These are phyloP conservation scores for Calvadosia cruxmelitensis DNA, from an alignment of 30 jellyfish, hydroid and myxozoan species.

Conservation along the genomic window DNA sequence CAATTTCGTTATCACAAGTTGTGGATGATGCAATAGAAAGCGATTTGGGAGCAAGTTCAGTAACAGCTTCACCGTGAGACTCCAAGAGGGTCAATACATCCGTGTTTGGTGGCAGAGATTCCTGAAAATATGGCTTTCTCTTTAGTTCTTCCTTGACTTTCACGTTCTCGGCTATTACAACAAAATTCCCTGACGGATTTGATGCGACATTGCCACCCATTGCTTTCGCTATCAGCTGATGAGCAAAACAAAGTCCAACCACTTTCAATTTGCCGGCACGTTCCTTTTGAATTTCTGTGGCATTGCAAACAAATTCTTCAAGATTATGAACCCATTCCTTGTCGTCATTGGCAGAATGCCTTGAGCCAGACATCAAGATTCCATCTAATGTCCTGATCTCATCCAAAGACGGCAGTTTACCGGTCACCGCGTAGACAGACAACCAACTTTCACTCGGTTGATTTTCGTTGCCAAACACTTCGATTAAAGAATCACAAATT, in stretches of 20 bases:
- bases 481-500: constrained; percentile 4
- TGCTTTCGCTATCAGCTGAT: constrained; percentile 77
- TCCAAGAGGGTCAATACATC: constrained; percentile 11
- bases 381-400: constrained; percentile 35
- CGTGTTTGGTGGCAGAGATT: neutral
- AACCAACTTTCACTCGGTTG: constrained; percentile 4
- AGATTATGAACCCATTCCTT: constrained; percentile 45
- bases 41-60: constrained; percentile 27
- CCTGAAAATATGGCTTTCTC: neutral
- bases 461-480: neutral
- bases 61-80: constrained; percentile 66
- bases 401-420: constrained; percentile 31
- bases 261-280: constrained; percentile 22
- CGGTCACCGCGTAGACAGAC: constrained; percentile 29
- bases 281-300: neutral
- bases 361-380: constrained; percentile 75
- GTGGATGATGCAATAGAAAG: constrained; percentile 28
- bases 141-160: constrained; percentile 9
- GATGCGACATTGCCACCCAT: constrained; percentile 67
- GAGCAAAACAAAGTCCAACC: constrained; percentile 83
- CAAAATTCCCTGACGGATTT: constrained; percentile 33
- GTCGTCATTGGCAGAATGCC: constrained; percentile 63
- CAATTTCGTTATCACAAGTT: constrained; percentile 46
- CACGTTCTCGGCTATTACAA: constrained; percentile 33
- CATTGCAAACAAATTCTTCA: constrained; percentile 36